Percentiles rank a stretch among this genome's conserved stretches.
Evolutionary conservation across 2,113 vertebrate species (phyloP).

Genomic region (Apaloderma vittatum): DNA sequence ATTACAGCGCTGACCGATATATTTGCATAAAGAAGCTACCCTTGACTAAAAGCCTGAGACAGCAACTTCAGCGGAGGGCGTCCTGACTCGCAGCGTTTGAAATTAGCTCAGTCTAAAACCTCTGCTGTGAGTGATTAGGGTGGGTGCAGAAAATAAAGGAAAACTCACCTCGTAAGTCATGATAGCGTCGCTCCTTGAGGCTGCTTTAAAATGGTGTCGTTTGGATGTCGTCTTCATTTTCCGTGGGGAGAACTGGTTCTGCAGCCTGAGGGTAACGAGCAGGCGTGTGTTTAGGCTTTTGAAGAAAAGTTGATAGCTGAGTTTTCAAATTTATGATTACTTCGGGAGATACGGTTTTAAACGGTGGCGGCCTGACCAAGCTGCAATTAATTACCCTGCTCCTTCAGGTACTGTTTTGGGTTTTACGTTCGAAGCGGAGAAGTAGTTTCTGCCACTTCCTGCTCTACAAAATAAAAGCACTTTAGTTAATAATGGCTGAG

Average conservation of each 20-base stretch:
- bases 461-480: background rate
- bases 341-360: background rate
- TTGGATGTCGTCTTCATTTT: background rate
- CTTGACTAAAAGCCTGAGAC: background rate
- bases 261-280: background rate
- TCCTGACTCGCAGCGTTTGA: background rate
- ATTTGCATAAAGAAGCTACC: background rate
- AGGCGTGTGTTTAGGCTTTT: background rate
- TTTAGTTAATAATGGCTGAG: conserved; percentile 2
- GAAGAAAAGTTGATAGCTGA: background rate
- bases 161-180: background rate
- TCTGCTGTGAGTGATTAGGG: background rate
- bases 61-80: background rate
- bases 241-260: background rate
- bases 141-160: background rate
- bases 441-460: background rate
- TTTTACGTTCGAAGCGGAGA: background rate
- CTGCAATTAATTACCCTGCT: background rate
- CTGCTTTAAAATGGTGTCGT: background rate
- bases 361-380: background rate
- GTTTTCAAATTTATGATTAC: background rate
- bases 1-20: background rate
- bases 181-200: background rate
- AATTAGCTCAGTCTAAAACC: background rate
- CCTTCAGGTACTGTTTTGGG: background rate